phyloP scores from a whole-genome alignment of 2,113 vertebrate genomes.

The Ammodytes marinus region DNA sequence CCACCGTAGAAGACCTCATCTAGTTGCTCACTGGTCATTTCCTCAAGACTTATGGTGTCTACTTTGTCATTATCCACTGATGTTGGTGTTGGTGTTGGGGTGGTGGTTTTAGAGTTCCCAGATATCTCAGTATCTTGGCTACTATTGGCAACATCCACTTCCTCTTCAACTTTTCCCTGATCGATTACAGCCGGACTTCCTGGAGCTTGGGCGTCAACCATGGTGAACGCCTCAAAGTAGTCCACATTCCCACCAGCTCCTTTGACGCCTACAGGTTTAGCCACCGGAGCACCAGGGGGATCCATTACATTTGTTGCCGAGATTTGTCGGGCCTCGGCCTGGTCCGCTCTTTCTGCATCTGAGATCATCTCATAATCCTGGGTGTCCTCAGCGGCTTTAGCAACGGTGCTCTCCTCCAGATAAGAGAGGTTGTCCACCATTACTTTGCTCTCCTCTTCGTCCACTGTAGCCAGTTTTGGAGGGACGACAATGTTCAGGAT shows the following conservation, averaged over 20 bases:
- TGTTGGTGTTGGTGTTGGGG: not conserved
- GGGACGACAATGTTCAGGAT: constrained; percentile 94
- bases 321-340: not conserved
- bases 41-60: constrained; percentile 76
- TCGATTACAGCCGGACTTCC: constrained; percentile 46
- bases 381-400: constrained; percentile 70
- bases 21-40: constrained; percentile 85
- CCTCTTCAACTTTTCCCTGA: constrained; percentile 48
- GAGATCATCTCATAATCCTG: constrained; percentile 47
- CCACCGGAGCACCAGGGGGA: constrained; percentile 67
- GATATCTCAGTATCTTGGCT: constrained; percentile 45
- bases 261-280: constrained; percentile 39
- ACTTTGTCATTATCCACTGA: constrained; percentile 54
- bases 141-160: constrained; percentile 34
- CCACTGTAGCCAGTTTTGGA: constrained; percentile 86
- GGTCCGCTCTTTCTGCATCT: not conserved
- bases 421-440: constrained; percentile 91
- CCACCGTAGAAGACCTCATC: constrained; percentile 91
- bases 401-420: constrained; percentile 85
- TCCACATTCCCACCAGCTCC: constrained; percentile 81
- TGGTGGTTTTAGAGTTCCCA: not conserved
- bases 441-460: constrained; percentile 91
- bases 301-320: constrained; percentile 39
- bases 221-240: constrained; percentile 93
- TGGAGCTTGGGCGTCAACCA: constrained; percentile 89